phyloP scores from a whole-genome alignment of 2,888 invertebrate species.

The Brenthis ino region DNA sequence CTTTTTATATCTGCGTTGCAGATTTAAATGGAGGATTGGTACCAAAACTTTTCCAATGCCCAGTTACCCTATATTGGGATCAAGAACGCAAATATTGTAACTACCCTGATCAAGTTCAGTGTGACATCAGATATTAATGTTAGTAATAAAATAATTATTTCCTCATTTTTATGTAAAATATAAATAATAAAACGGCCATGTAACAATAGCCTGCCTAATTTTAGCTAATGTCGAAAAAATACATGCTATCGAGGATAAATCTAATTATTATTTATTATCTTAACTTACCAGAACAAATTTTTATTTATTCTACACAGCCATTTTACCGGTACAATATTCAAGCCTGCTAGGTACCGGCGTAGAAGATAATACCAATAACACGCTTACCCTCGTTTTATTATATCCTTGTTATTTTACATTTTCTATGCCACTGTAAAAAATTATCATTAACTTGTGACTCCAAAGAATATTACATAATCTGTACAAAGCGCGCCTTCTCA shows the following conservation, averaged over 20 bases:
- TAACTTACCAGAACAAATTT: neutral
- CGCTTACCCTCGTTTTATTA: too few species aligned
- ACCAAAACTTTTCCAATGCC: conserved; percentile 21
- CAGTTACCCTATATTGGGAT: conserved; percentile 32
- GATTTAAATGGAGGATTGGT: conserved; percentile 1
- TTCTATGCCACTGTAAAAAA: neutral
- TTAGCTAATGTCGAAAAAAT: neutral
- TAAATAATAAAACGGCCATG: too few species aligned
- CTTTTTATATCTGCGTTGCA: conserved; percentile 29
- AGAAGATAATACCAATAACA: too few species aligned
- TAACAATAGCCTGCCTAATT: neutral
- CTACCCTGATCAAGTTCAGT: conserved; percentile 22
- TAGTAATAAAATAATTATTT: neutral
- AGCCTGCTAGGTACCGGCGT: too few species aligned
- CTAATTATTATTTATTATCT: neutral
- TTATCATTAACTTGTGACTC: neutral
- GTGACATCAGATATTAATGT: conserved; percentile 4
- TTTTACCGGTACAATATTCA: too few species aligned
- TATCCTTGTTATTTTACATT: too few species aligned
- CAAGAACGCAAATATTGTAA: conserved; percentile 23
- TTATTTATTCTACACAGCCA: too few species aligned
- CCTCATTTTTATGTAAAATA: too few species aligned
- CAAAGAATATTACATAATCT: conserved; percentile 1
- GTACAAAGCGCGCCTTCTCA: conserved; percentile 13
- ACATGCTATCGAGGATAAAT: neutral